A percentile compares a stretch with the other conserved stretches of the same genome.
Evolutionary conservation across 2,888 invertebrate genomes (phyloP).

Genomic region (Strigamia crassipes): DNA sequence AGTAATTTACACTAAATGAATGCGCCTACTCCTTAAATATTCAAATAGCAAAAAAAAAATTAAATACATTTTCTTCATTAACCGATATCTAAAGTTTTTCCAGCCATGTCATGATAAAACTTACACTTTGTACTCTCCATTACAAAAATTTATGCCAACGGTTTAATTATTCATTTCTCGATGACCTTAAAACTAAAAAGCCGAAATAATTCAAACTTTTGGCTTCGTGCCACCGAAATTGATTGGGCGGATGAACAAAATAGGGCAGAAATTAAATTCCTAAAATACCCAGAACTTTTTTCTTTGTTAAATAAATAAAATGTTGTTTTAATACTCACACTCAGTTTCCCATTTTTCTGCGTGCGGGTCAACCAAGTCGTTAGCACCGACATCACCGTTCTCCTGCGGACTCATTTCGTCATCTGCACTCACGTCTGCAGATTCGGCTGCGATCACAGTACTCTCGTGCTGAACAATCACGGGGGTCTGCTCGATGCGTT

Average conservation of each 20-base stretch:
- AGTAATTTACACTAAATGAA: too few relatives aligned
- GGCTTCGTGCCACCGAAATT: background rate
- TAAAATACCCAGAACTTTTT: background rate
- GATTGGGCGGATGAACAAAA: background rate
- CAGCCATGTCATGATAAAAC: background rate
- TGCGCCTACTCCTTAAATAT: too few relatives aligned
- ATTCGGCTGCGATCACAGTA: background rate
- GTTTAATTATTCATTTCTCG: background rate
- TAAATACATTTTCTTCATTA: background rate
- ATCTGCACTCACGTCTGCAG: background rate
- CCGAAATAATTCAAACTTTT: background rate
- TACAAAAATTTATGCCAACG: background rate
- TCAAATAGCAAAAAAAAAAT: background rate
- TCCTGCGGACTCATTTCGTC: slow-evolving; percentile 23
- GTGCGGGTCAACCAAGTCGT: background rate
- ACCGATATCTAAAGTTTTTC: background rate
- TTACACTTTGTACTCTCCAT: background rate
- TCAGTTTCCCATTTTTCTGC: slow-evolving; percentile 44
- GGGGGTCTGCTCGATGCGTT: background rate
- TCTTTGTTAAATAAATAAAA: background rate
- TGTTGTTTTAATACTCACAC: background rate
- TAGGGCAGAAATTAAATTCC: background rate
- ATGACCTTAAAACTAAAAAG: background rate
- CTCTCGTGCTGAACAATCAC: background rate
- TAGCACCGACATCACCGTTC: slow-evolving; percentile 12